Base-by-base conservation (phyloP, 1,140 invertebrate genomes). In the Dinothrombium tinctorium region DNA sequence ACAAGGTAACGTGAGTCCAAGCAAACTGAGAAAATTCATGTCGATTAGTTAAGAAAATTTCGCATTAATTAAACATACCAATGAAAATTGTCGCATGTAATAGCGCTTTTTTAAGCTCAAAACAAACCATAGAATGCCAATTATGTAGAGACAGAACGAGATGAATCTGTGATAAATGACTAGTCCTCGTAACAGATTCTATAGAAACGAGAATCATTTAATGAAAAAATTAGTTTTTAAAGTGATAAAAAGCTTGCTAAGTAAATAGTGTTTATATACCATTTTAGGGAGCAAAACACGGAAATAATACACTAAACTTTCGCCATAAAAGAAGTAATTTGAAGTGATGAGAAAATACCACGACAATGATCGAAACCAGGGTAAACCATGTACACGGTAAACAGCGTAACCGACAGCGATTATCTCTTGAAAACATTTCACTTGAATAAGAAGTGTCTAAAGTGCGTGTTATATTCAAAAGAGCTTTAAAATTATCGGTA, bases 341-440 rank as follows among this genome's bases (percentile, higher is more conserved):
- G 89, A 95, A 19, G 89, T 80, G 40, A 96, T 69, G 23, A 99
- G 67, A 60, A 99, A 99, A 61, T 95, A 98, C 92, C 94, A 99
- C 7, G 89, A 96, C 1, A 98, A 67, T 41, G 89, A 92, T 46
- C 92, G 67, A 61, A 99, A 99, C 90, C 90, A 99, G 12, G 92
- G 92, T 46, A 99, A 65, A 40, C 90, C 84, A 59, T 96, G 89
- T 42, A 95, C 84, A 43, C 84, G 72, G 57, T 98, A 98, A 0
- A 99, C 92, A 23, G 86, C 77, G 60, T 98, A 94, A 7, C 94
- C 94, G 60, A 99, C 98, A 50, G 90, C 92, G 58, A 99, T 99
- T 41, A 99, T 98, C 64, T 99, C 94, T 60, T 89, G 81, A 61
- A 98, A 99, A 63, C 94, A 99, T 69, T 95, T 96, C 21, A 99